phyloP scores from a whole-genome alignment of 1,140 invertebrate species.

The Sminthurides bifidus region DNA sequence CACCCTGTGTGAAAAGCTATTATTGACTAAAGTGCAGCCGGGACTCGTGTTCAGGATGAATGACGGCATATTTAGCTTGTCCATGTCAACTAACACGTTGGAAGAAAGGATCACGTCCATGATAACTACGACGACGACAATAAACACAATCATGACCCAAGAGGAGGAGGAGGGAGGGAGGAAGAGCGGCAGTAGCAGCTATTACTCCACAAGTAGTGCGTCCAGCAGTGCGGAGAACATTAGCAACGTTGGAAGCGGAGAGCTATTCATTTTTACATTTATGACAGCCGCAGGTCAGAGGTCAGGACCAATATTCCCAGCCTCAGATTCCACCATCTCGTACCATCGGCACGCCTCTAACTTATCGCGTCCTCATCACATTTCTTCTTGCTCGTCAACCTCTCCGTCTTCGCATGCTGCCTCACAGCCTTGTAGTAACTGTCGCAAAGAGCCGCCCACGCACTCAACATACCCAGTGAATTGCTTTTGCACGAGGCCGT shows the following conservation, averaged over 20 bases:
- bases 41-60: too few relatives aligned
- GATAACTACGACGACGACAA: constrained; percentile 2
- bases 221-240: constrained; percentile 25
- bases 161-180: background rate
- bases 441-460: too few relatives aligned
- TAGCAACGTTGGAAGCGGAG: constrained; percentile 21
- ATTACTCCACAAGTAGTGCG: constrained; percentile 13
- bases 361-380: too few relatives aligned
- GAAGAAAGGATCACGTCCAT: background rate
- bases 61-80: constrained; percentile 2
- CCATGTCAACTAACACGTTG: background rate
- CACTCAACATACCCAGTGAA: too few relatives aligned
- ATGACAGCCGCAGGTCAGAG: background rate
- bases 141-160: background rate
- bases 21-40: too few relatives aligned
- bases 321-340: background rate
- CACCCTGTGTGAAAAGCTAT: too few relatives aligned
- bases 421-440: too few relatives aligned
- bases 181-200: constrained; percentile 18
- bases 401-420: too few relatives aligned
- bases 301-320: background rate
- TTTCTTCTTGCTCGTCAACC: background rate
- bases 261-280: constrained; percentile 17
- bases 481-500: too few relatives aligned
- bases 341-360: too few relatives aligned